Evolutionary conservation across 2,113 vertebrate genomes (phyloP).

Genomic region (Riparia riparia): DNA sequence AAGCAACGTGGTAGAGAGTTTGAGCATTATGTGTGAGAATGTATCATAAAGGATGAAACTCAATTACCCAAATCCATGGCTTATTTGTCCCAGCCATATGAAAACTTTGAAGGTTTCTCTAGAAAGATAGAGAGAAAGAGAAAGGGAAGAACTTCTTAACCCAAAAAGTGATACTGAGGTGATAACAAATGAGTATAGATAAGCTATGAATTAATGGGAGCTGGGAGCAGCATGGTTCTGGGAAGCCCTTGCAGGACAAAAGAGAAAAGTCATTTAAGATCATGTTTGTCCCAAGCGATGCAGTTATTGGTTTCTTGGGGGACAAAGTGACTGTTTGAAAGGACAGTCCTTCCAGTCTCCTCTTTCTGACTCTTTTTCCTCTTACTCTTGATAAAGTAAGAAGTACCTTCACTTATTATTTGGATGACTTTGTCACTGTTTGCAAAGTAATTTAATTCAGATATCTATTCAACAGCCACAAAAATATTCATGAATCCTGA

Average conservation of each 20-base stretch:
- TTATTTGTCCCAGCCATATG: neutral
- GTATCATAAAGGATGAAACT: neutral
- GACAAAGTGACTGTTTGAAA: neutral
- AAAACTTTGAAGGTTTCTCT: neutral
- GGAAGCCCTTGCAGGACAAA: neutral
- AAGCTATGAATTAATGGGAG: neutral
- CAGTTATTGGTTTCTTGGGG: neutral
- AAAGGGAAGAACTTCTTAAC: neutral
- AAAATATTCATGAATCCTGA: conserved; percentile 50
- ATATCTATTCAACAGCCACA: neutral
- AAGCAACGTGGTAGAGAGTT: neutral
- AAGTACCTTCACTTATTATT: neutral
- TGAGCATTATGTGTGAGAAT: neutral
- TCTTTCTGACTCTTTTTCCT: neutral
- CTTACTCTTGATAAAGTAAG: neutral
- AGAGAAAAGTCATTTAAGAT: neutral
- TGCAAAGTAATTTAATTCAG: conserved; percentile 11
- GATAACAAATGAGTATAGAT: neutral
- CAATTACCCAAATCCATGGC: neutral
- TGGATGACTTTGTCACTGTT: conserved; percentile 26
- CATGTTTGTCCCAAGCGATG: neutral
- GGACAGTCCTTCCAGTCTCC: neutral
- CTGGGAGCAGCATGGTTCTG: neutral
- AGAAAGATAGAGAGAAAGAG: neutral
- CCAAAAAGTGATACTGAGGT: neutral